Base-by-base conservation (phyloP, 2,888 invertebrate genomes). In the Odontomyia ornata region DNA sequence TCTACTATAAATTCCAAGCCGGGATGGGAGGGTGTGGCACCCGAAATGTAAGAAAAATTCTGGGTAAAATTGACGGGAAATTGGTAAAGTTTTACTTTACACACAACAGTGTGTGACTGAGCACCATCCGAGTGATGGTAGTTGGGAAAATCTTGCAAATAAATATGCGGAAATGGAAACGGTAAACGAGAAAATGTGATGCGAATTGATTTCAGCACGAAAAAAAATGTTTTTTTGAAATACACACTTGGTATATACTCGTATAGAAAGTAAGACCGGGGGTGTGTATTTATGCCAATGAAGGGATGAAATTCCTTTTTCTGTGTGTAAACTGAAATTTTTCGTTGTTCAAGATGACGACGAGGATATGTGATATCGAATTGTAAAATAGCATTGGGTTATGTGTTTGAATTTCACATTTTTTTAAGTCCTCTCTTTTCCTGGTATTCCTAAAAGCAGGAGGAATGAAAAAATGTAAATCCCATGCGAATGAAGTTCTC, bases 31-130 rank as follows among this genome's bases (percentile, higher is more conserved):
- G 11, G 36, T 13, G 11, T 15, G 65, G 18, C 36, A 36, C 36
- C 18, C 30, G 25, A 5, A 21, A 65, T 36, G 36, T 18, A 65
- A 36, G 36, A 57, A 43, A 57, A 23, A 60, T 60, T 36, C 43
- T 60, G 25, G 73, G 60, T 30, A n/a, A 73, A 73, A 73, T 36
- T 73, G 73, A 73, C 57, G 73, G 73, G 60, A 73, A 73, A 57
- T 73, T 57, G 47, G 69, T 69, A 69, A 69, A 69, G 69, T 69
- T 69, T 69, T 46, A 47, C 0, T 69, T 69, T 69, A 47, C 69
- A 69, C 47, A 69, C n/a, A 36, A 18, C 21, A 43, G 21, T n/a
- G 27, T 15, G 25, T 23, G 47, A n/a, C 46, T 13, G 7, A 23
- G 23, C 36, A 21, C 13, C 21, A 9, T 36, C 36, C 5, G 3